These are phyloP conservation scores for Bradynema listronoti DNA, from an alignment of 1,140 invertebrate genomes.

Conservation along the genomic window DNA sequence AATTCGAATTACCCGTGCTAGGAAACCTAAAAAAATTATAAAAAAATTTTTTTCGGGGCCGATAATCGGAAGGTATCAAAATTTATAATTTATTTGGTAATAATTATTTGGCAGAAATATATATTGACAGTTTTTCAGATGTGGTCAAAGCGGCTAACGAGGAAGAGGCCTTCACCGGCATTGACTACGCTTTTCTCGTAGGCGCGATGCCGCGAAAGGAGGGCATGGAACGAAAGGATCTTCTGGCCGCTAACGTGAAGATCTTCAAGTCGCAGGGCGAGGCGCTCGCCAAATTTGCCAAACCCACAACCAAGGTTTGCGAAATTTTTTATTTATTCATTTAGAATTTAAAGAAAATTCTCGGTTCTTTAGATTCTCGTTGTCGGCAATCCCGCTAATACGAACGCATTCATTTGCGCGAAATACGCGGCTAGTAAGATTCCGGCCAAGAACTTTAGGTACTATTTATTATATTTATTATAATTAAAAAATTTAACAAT, in stretches of 20 bases:
- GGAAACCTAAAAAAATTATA: no score
- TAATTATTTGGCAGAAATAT: no score
- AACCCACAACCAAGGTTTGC: constrained; percentile 84
- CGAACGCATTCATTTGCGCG: constrained; percentile 84
- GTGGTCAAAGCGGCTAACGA: constrained; percentile 80
- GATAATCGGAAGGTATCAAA: no score
- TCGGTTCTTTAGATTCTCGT: constrained; percentile 67
- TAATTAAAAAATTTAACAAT: background rate
- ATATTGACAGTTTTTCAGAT: constrained; percentile 63
- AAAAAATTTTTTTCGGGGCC: no score
- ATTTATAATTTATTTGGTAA: no score
- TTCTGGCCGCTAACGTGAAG: constrained; percentile 89
- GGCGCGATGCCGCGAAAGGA: constrained; percentile 96
- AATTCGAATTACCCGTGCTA: no score
- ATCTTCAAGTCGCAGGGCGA: constrained; percentile 92
- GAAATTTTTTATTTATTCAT: background rate
- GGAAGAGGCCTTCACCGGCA: constrained; percentile 82
- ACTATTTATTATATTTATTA: constrained; percentile 5
- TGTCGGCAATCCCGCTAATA: constrained; percentile 98
- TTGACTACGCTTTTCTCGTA: constrained; percentile 93
- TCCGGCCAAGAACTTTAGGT: constrained; percentile 83
- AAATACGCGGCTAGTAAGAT: constrained; percentile 95
- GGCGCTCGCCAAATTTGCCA: constrained; percentile 82
- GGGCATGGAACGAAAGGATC: constrained; percentile 97
- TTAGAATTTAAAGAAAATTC: background rate